Evolutionary conservation across 1,140 invertebrate genomes (phyloP), one percentile per base, ranked within the genome.

Genomic region (Bombus huntii): DNA sequence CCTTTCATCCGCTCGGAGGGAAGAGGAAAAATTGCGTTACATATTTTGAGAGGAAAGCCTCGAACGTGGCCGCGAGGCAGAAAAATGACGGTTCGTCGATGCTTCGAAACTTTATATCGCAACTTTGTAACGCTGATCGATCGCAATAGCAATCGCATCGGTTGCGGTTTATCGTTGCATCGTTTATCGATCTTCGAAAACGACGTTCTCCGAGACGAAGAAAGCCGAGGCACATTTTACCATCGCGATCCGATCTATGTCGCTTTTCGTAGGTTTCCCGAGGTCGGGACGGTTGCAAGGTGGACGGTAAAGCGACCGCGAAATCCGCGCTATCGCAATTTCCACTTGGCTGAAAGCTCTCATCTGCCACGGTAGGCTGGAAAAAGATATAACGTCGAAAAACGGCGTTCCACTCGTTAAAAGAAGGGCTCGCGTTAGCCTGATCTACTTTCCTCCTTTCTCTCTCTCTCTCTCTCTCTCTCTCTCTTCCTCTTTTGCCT

Each of bases 321-420:
- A 68, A 68, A 76, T 83, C 62, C 44, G 28, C 34, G 47, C 82
- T 84, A 84, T 84, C 82, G 65, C 75, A 44, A 71, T 68, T 84
- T 84, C 82, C 82, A 71, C 82, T 84, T 42, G 47, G 53, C 47
- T 84, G 76, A n/a, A 79, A 39, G 34, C 62, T 68, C 72, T 68
- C 42, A 12, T 18, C 65, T 39, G 70, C 28, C 72, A 53, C 42
- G 22, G 53, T 53, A 83, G 72, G 42, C 72, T 31, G 62, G 72
- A 34, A 53, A 68, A 83, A 76, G 59, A 57, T 68, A 39, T 34
- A 76, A 83, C 10, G 15, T 22, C 47, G 47, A 53, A 53, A 53
- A 53, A 22, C 47, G 47, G 47, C 47, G 47, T 22, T 53, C 18
- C 47, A 53, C 47, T 53, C 47, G 47, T 53, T 53, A 22, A 53